Conservation (phyloP, 2,888 invertebrate species). For the Dryadula phaetusa region DNA sequence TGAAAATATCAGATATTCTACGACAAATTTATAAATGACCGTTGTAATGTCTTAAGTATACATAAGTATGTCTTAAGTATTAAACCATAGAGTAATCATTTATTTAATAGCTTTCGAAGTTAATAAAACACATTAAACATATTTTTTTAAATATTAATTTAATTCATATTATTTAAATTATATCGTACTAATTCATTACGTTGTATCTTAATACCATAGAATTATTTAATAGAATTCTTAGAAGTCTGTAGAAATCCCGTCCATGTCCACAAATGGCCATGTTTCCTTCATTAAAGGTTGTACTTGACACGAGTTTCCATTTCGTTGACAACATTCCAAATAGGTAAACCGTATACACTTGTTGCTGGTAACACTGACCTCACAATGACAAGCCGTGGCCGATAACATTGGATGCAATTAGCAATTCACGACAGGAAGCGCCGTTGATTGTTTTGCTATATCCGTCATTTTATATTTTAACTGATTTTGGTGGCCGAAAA, state of each 20-base stretch:
- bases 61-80: no score
- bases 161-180: no score
- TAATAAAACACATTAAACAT: no score
- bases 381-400: slow-evolving; percentile 17
- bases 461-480: neutral
- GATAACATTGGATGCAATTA: slow-evolving; percentile 25
- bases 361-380: slow-evolving; percentile 30
- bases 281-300: slow-evolving; percentile 20
- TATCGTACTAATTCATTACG: neutral
- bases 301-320: slow-evolving; percentile 27
- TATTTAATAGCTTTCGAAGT: no score
- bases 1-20: no score
- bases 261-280: neutral
- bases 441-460: slow-evolving; percentile 18
- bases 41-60: no score
- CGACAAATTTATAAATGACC: no score
- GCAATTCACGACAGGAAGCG: slow-evolving; percentile 12
- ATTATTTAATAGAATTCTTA: neutral
- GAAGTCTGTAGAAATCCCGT: slow-evolving; percentile 13
- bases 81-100: no score
- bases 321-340: slow-evolving; percentile 32
- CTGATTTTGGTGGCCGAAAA: neutral
- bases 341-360: slow-evolving; percentile 19
- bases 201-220: neutral
- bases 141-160: no score